These are phyloP conservation scores for Climacteris rufus DNA, from an alignment of 2,113 vertebrate genomes.

Conservation along the genomic window DNA sequence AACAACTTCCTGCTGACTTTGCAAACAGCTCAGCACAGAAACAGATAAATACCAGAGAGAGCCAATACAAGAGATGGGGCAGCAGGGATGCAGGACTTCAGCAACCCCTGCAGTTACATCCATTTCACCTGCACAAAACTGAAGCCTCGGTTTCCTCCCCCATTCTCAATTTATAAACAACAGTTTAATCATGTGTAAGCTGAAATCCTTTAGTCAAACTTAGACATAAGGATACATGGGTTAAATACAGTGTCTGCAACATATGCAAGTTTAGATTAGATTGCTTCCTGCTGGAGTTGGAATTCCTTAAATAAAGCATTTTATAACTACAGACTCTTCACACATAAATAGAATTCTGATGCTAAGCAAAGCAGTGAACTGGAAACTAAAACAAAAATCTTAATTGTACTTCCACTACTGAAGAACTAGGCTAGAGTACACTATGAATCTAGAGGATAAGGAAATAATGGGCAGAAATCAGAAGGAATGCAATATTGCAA, in stretches of 20 bases:
- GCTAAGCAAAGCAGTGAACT: neutral
- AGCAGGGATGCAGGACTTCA: neutral
- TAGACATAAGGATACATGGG: neutral
- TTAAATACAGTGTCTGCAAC: neutral
- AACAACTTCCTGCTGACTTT: conserved; percentile 35
- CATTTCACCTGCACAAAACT: neutral
- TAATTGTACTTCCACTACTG: neutral
- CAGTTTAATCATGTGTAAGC: neutral
- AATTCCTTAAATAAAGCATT: conserved; percentile 16
- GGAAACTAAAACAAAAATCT: neutral
- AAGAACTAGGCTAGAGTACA: neutral
- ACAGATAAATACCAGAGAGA: neutral
- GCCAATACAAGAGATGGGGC: neutral
- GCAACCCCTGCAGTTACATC: neutral
- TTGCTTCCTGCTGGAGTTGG: neutral
- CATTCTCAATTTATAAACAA: neutral
- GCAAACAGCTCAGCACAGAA: neutral
- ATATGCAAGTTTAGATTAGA: neutral
- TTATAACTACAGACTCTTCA: neutral
- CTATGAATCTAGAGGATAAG: neutral
- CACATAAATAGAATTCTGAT: neutral
- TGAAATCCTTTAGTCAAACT: neutral
- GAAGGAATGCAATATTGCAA: neutral
- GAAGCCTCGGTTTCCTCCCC: neutral
- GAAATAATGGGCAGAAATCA: neutral